Evolutionary conservation across 2,797 vertebrate species (phyloP), one percentile per base, ranked within the genome.

Genomic region (Lacerta agilis): DNA sequence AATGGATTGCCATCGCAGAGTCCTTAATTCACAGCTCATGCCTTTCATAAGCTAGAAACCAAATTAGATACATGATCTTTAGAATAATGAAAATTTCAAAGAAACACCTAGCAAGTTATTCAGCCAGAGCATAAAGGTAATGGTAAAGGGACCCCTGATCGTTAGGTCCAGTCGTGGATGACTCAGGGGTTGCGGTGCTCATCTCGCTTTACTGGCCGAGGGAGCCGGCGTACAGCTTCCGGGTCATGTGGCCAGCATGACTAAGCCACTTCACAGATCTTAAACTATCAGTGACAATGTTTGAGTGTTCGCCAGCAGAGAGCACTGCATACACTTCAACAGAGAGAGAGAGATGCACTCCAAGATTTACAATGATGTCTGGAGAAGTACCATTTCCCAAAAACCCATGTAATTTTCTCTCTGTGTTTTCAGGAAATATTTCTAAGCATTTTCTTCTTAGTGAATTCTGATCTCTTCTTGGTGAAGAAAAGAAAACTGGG

Each of bases 301-400:
- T 49, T 29, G 64, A 43, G 29, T 5, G 11, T 5, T 49, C 90
- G 92, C 93, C 95, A 95, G 92, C 88, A 96, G 94, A 94, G 92
- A 94, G 93, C 95, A 95, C 86, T 67, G 92, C 43, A 4, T 17
- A 64, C 90, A 61, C 83, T 89, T 58, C 81, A 90, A 92, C 91
- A 91, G 13, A 1, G 1, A 38, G 1, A 38, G 1, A 36, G 17
- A 0, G 8, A 73, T 61, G 20, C 25, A 33, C 0, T 0, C 8
- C 29, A 66, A 91, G 55, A 73, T 23, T 71, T 64, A 80, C 33
- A 4, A 87, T 55, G 55, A 79, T 76, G 66, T 41, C 17, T 64
- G n/a, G n/a, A 49, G 38, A 33, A 1, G 18, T 11, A 69, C 20
- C 9, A 11, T 1, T 36, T 27, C 17, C 8, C 15, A 11, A 1